Evolutionary conservation across 2,888 invertebrate genomes (phyloP).

Genomic region (Epinotia demarniana): DNA sequence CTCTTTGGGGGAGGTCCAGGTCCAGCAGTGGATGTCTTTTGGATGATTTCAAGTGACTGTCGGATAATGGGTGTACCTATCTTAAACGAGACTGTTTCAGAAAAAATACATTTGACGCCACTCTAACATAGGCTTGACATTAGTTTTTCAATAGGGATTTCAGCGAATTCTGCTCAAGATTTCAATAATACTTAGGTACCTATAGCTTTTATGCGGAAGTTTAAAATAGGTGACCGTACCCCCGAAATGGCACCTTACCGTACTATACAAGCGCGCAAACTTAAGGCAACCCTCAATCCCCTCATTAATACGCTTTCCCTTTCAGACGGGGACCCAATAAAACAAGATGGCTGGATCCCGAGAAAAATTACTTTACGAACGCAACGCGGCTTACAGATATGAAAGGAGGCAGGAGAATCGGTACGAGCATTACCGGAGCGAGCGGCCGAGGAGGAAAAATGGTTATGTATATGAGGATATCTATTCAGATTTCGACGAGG

Average conservation of each 20-base stretch:
- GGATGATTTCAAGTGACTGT: no score
- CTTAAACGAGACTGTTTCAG: no score
- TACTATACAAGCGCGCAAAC: slow-evolving; percentile 21
- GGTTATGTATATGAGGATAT: slow-evolving; percentile 82
- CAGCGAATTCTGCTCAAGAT: not conserved
- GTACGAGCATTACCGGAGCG: slow-evolving; percentile 51
- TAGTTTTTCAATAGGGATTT: no score
- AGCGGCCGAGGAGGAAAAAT: slow-evolving; percentile 72
- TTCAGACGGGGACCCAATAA: slow-evolving; percentile 65
- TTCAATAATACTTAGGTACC: not conserved
- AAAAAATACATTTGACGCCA: no score
- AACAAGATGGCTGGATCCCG: slow-evolving; percentile 77
- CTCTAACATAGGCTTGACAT: no score
- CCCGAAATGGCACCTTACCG: slow-evolving; percentile 15
- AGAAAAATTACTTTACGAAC: slow-evolving; percentile 73
- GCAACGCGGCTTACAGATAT: slow-evolving; percentile 34
- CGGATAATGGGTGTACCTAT: no score
- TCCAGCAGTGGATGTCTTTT: no score
- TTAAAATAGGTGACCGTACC: not conserved
- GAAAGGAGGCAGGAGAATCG: slow-evolving; percentile 35
- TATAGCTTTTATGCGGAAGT: not conserved
- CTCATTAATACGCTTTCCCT: slow-evolving; percentile 62
- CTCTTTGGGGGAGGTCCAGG: no score
- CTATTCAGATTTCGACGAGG: slow-evolving; percentile 80
- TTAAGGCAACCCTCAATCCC: slow-evolving; percentile 27